phyloP scores from a whole-genome alignment of 2,113 vertebrate genomes.

The Mungos mungo region DNA sequence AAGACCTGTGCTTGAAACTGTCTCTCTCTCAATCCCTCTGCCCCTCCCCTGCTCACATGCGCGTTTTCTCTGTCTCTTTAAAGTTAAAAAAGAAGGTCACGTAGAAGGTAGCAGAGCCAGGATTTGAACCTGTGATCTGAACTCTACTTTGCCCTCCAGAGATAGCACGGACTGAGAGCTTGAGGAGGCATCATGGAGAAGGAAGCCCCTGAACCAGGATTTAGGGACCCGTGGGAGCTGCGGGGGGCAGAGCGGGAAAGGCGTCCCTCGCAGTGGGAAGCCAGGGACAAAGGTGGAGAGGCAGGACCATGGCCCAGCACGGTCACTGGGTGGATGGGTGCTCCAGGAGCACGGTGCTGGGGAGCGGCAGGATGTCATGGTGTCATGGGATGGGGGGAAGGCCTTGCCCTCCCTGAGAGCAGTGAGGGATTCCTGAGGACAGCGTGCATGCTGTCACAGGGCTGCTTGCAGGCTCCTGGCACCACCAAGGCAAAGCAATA shows the following conservation, averaged over 20 bases:
- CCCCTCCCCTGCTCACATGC: no score
- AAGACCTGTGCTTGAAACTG: no score
- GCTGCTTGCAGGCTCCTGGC: not conserved
- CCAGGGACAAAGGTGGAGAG: not conserved
- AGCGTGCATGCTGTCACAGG: not conserved
- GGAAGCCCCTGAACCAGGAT: no score
- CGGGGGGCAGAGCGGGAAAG: no score
- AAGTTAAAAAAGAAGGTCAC: not conserved
- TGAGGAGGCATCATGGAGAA: not conserved
- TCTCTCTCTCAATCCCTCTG: no score
- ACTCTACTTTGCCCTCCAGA: not conserved
- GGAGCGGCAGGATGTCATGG: not conserved
- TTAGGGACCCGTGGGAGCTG: not conserved
- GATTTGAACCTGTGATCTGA: not conserved
- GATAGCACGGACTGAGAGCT: no score
- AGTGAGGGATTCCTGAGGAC: not conserved
- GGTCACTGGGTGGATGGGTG: not conserved
- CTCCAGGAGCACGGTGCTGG: not conserved
- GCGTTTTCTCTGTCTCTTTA: no score
- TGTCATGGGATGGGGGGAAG: not conserved
- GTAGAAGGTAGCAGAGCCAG: not conserved
- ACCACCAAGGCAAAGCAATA: not conserved
- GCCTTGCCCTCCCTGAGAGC: not conserved
- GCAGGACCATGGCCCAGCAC: not conserved
- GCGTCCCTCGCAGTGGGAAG: not conserved